Evolutionary conservation across 2,797 vertebrate species (phyloP).

Genomic region (Coreius guichenoti): DNA sequence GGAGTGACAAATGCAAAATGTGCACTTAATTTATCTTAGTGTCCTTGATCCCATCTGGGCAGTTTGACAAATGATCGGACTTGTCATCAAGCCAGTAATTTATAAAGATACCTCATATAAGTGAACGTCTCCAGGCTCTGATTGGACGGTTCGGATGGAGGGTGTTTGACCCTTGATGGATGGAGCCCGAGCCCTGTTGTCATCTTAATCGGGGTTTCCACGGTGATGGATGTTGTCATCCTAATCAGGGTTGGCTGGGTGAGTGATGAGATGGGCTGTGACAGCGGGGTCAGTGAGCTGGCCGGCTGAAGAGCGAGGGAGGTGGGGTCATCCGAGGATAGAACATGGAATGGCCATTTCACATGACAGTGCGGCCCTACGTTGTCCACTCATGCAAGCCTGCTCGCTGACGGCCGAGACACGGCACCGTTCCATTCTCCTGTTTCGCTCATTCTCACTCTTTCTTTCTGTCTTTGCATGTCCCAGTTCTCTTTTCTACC

Average conservation of each 20-base stretch:
- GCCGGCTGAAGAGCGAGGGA: conserved; percentile 52
- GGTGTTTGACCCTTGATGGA: conserved; percentile 65
- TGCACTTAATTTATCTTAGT: conserved; percentile 3
- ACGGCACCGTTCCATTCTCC: neutral
- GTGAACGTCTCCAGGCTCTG: conserved; percentile 35
- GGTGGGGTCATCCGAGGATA: conserved; percentile 61
- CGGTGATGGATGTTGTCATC: conserved; percentile 74
- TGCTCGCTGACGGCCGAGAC: conserved; percentile 66
- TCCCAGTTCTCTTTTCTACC: conserved; percentile 52
- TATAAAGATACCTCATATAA: conserved; percentile 32
- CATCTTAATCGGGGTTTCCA: conserved; percentile 69
- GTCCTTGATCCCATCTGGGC: conserved; percentile 27
- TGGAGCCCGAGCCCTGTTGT: conserved; percentile 68
- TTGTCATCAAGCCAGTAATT: conserved; percentile 32
- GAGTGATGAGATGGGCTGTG: conserved; percentile 71
- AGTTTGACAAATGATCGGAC: conserved; percentile 18
- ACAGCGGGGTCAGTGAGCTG: conserved; percentile 68
- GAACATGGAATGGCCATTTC: conserved; percentile 74
- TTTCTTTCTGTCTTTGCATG: conserved; percentile 10
- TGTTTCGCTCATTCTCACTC: neutral
- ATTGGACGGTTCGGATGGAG: conserved; percentile 38
- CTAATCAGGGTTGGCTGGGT: conserved; percentile 67
- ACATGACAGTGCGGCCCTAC: conserved; percentile 61
- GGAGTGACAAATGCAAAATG: neutral
- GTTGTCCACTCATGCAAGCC: conserved; percentile 62